Percentiles rank a stretch among this genome's conserved stretches.
Evolutionary conservation across 2,888 invertebrate species (phyloP).

Genomic region (Eupithecia subumbrata): DNA sequence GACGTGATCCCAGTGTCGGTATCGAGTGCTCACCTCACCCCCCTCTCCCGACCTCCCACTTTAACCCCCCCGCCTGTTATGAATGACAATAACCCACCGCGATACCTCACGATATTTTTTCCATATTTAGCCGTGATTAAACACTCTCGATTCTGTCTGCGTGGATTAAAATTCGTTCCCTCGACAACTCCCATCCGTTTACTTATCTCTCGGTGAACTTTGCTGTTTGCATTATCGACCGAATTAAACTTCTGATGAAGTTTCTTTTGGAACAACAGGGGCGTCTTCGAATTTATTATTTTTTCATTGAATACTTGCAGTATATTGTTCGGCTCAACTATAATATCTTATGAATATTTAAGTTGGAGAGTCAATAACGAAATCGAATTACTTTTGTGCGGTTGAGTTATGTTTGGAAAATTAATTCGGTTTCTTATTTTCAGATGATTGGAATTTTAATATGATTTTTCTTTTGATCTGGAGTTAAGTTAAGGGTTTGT

Average conservation of each 20-base stretch:
- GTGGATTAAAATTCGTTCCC: constrained; percentile 74
- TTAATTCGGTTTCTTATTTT: constrained; percentile 24
- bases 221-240: constrained; percentile 75
- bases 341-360: constrained; percentile 37
- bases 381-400: constrained; percentile 35
- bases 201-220: constrained; percentile 74
- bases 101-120: constrained; percentile 76
- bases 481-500: not conserved
- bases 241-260: constrained; percentile 78
- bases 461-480: not conserved
- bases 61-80: constrained; percentile 64
- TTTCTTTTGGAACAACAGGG: constrained; percentile 63
- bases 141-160: constrained; percentile 68
- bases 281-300: constrained; percentile 45
- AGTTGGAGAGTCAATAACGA: constrained; percentile 31
- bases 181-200: constrained; percentile 72
- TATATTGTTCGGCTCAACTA: constrained; percentile 38
- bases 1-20: constrained; percentile 71
- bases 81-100: constrained; percentile 81
- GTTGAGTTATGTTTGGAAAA: constrained; percentile 23
- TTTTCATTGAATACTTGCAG: constrained; percentile 42
- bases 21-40: constrained; percentile 60
- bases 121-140: constrained; percentile 82
- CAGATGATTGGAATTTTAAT: constrained; percentile 27
- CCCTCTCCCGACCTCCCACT: constrained; percentile 37